Base-by-base conservation (phyloP, 2,797 vertebrate genomes). In the Adrianichthys oophorus region DNA sequence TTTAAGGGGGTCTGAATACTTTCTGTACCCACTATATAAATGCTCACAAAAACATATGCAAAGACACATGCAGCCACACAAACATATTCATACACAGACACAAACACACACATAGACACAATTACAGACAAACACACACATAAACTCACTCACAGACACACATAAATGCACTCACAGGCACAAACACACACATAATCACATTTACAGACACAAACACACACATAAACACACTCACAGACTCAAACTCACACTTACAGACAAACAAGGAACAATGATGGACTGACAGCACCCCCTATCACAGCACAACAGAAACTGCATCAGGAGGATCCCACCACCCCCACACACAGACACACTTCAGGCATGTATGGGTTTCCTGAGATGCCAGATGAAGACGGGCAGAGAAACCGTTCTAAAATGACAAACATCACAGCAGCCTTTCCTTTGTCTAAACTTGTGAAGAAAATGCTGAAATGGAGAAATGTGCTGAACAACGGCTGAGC, bases 231-330 rank as follows among this genome's bases (percentile, higher is more conserved):
- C 6, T 1, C 6, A 63, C 50, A 56, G 60, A 56, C 18, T 49
- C 32, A 50, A 41, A 54, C 24, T 56, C 48, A 51, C 32, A 63
- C 52, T 53, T 42, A 52, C 32, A 62, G 48, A 68, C 59, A 65
- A 48, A 49, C 41, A 53, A 2, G 15, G 29, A 52, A 24, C 56
- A 65, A 72, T 65, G 54, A 65, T 67, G 76, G 85, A 80, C 70
- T 77, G 67, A 84, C 82, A 88, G 87, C 87, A 87, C 87, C 86
- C 79, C 82, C 87, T 89, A 88, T 82, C 81, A 73, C 67, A 18
- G 16, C 58, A 62, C 52, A 75, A 67, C 21, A 52, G 58, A 70
- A 63, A 82, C 80, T 87, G 62, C 83, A 87, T 57, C 21, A 56
- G 4, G 63, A 59, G 18, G 29, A 41, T n/a, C 44, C 8, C 2